Percentiles rank a stretch among this genome's conserved stretches.
These are phyloP conservation scores for Periplaneta americana DNA, from an alignment of 1,140 invertebrate species.

Conservation along the genomic window DNA sequence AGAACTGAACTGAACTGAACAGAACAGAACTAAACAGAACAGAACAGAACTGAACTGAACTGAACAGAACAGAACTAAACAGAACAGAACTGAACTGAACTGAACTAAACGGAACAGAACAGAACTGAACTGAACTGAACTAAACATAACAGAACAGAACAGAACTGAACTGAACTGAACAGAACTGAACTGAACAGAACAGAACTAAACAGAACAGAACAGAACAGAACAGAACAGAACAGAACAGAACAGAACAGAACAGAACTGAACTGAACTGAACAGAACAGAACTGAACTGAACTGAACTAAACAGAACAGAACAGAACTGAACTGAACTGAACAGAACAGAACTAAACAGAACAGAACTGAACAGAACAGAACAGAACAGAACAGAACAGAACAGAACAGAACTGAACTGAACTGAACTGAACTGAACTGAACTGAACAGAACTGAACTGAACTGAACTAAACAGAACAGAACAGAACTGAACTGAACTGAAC, in stretches of 20 bases:
- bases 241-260: conserved; percentile 23
- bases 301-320: background rate
- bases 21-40: conserved; percentile 21
- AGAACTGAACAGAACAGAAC: background rate
- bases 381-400: background rate
- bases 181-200: conserved; percentile 20
- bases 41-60: conserved; percentile 20
- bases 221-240: conserved; percentile 23
- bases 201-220: conserved; percentile 19
- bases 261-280: conserved; percentile 21
- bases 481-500: too few relatives aligned
- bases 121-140: conserved; percentile 21
- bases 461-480: too few relatives aligned
- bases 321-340: background rate
- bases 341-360: background rate
- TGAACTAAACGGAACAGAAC: background rate
- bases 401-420: too few relatives aligned
- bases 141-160: conserved; percentile 11
- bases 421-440: too few relatives aligned
- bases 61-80: conserved; percentile 22
- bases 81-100: conserved; percentile 20
- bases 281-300: background rate
- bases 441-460: too few relatives aligned
- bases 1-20: conserved; percentile 20
- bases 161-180: conserved; percentile 19